phyloP scores from a whole-genome alignment of 2,888 invertebrate species.

The Lochmaea crataegi region DNA sequence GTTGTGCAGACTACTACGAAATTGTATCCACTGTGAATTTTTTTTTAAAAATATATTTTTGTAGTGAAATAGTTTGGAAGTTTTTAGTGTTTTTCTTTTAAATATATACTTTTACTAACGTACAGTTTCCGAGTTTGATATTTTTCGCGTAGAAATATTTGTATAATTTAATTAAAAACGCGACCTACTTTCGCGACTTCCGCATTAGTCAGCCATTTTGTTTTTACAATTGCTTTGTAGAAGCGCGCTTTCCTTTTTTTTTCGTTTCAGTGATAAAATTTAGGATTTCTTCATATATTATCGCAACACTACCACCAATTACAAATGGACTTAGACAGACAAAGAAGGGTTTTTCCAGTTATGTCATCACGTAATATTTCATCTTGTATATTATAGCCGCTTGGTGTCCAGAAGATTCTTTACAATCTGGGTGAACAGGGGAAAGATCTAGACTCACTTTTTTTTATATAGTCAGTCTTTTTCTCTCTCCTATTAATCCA shows the following conservation, averaged over 20 bases:
- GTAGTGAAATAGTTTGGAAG: slow-evolving; percentile 1
- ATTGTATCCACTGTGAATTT: slow-evolving; percentile 25
- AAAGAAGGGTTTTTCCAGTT: slow-evolving; percentile 36
- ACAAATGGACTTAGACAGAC: slow-evolving; percentile 4
- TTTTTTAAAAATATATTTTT: not conserved
- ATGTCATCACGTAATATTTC: slow-evolving; percentile 39
- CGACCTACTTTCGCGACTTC: slow-evolving; percentile 68
- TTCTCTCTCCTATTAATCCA: slow-evolving; percentile 62
- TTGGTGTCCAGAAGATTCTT: slow-evolving; percentile 14
- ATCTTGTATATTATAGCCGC: not conserved
- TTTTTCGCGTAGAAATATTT: slow-evolving; percentile 24
- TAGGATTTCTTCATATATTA: slow-evolving; percentile 9
- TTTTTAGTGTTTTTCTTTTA: slow-evolving; percentile 10
- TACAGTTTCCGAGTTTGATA: not conserved
- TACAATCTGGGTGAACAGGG: slow-evolving; percentile 57
- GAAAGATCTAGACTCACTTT: slow-evolving; percentile 60
- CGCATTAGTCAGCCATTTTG: slow-evolving; percentile 66
- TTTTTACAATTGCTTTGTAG: slow-evolving; percentile 46
- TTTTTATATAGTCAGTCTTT: slow-evolving; percentile 60
- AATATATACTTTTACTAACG: slow-evolving; percentile 11
- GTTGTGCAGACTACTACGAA: slow-evolving; percentile 66
- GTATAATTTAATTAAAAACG: slow-evolving; percentile 27
- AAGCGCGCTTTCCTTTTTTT: slow-evolving; percentile 30
- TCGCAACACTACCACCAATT: not conserved
- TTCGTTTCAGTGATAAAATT: slow-evolving; percentile 27